Percentiles rank a stretch among this genome's conserved stretches.
These are phyloP conservation scores for Drosophila anomelani DNA, from an alignment of 2,888 invertebrate genomes.

Conservation along the genomic window DNA sequence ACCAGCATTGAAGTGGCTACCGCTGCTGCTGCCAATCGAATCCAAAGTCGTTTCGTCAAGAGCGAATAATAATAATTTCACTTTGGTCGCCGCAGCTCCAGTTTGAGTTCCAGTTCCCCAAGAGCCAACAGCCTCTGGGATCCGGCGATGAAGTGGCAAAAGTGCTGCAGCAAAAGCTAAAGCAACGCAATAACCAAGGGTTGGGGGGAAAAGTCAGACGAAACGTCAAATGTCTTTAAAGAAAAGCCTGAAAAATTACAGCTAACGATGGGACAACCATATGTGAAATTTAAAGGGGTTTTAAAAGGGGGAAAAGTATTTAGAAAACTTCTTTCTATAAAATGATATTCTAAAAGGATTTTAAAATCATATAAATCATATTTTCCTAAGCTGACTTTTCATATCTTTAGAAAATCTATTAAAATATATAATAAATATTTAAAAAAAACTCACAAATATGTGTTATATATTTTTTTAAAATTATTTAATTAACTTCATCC, in stretches of 20 bases:
- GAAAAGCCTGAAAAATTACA: slow-evolving; percentile 30
- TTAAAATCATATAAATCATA: background rate
- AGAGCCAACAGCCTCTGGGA: slow-evolving; percentile 14
- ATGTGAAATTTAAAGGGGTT: background rate
- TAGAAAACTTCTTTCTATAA: background rate
- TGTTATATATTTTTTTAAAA: background rate
- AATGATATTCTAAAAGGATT: background rate
- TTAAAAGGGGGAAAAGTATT: background rate
- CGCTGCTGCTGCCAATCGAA: slow-evolving; percentile 45
- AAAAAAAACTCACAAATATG: background rate
- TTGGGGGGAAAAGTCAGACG: slow-evolving; percentile 5
- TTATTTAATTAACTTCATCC: background rate
- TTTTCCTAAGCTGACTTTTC: background rate
- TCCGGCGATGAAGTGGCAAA: slow-evolving; percentile 69
- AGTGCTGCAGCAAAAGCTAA: slow-evolving; percentile 57
- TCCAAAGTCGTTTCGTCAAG: slow-evolving; percentile 61
- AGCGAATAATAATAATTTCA: slow-evolving; percentile 72
- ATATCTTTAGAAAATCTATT: background rate
- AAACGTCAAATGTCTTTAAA: slow-evolving; percentile 27
- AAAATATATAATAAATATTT: background rate
- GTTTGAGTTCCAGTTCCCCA: slow-evolving; percentile 47
- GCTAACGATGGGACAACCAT: background rate
- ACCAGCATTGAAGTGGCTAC: slow-evolving; percentile 54
- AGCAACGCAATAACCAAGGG: slow-evolving; percentile 9
- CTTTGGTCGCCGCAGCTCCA: slow-evolving; percentile 64